Conservation (phyloP, 2,888 invertebrate species). For the Phengaris arion region DNA sequence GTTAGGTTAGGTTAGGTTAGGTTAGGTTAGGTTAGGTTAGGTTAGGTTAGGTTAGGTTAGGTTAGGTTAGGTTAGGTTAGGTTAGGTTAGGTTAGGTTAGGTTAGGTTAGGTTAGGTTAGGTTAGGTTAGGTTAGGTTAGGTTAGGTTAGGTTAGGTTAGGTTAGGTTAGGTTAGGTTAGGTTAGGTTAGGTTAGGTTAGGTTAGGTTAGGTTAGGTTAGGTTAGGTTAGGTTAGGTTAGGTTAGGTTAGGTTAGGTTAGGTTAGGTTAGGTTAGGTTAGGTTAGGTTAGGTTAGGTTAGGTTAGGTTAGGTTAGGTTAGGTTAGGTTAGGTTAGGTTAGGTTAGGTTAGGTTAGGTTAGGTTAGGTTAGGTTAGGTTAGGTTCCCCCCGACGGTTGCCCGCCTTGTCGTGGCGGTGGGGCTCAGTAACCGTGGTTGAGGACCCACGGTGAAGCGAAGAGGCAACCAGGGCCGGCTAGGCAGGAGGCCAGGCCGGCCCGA, state of each 20-base stretch:
- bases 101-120: slow-evolving; percentile 34
- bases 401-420: too few species aligned
- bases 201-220: slow-evolving; percentile 36
- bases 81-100: slow-evolving; percentile 36
- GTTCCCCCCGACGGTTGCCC: too few species aligned
- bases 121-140: slow-evolving; percentile 34
- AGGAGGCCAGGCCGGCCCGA: too few species aligned
- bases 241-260: slow-evolving; percentile 34
- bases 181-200: slow-evolving; percentile 35
- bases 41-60: slow-evolving; percentile 40
- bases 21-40: slow-evolving; percentile 46
- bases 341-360: slow-evolving; percentile 35
- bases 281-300: background rate
- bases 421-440: too few species aligned
- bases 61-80: slow-evolving; percentile 43
- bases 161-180: slow-evolving; percentile 36
- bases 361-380: slow-evolving; percentile 37
- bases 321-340: slow-evolving; percentile 36
- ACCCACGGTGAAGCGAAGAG: too few species aligned
- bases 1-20: slow-evolving; percentile 34
- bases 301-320: slow-evolving; percentile 35
- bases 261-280: slow-evolving; percentile 31
- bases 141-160: slow-evolving; percentile 34
- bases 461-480: too few species aligned
- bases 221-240: slow-evolving; percentile 36